Percentiles rank a stretch among this genome's conserved stretches.
These are phyloP conservation scores for Zoanthus sociatus DNA, from an alignment of 92 coral and sea anemone genomes.

Conservation along the genomic window DNA sequence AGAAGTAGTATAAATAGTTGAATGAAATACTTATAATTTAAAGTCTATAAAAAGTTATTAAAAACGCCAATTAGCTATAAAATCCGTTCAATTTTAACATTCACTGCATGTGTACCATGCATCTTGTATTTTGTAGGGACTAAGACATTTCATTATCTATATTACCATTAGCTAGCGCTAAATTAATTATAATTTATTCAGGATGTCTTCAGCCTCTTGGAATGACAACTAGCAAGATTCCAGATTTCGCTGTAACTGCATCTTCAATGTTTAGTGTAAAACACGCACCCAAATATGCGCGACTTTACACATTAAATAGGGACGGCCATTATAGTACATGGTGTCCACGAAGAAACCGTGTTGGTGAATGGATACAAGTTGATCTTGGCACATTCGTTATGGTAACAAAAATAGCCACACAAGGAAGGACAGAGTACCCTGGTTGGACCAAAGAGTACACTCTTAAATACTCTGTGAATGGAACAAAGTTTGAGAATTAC, in stretches of 20 bases:
- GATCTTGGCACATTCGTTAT: constrained; percentile 4
- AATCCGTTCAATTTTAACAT: no score
- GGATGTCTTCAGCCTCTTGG: constrained; percentile 3
- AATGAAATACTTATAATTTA: no score
- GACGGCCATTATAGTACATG: background rate
- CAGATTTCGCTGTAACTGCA: constrained; percentile 10
- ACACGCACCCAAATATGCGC: background rate
- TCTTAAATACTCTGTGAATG: no score
- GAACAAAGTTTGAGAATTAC: no score
- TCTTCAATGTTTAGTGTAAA: background rate
- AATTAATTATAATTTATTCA: background rate
- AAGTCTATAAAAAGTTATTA: no score
- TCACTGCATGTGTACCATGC: no score
- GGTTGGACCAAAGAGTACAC: no score
- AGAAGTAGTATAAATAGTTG: no score
- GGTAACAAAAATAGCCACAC: constrained; percentile 12
- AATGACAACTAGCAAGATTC: constrained; percentile 6
- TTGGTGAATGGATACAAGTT: constrained; percentile 9
- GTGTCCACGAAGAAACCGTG: background rate
- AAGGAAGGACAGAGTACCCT: background rate
- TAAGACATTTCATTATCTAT: no score
- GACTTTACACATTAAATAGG: background rate
- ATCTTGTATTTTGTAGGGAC: no score
- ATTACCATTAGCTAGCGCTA: no score
- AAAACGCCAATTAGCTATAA: no score